Percentiles rank a stretch among this genome's conserved stretches.
phyloP scores from a whole-genome alignment of 1,140 invertebrate genomes.

The Anoplolepis gracilipes region DNA sequence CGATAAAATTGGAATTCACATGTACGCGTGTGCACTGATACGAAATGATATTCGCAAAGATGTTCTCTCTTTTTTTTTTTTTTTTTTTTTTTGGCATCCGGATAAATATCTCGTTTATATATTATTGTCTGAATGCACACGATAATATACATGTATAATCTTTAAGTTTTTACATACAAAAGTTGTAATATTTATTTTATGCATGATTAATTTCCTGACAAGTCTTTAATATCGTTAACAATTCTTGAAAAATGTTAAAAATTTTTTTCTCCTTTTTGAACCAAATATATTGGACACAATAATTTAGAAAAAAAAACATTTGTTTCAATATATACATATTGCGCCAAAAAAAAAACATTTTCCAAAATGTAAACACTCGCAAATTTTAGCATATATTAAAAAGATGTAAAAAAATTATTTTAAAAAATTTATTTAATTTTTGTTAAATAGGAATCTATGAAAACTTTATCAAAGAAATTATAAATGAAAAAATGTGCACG shows the following conservation, averaged over 20 bases:
- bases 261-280: not conserved
- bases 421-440: not conserved
- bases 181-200: too few relatives aligned
- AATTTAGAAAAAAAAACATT: not conserved
- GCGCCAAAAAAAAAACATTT: not conserved
- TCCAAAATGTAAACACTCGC: not conserved
- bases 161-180: too few relatives aligned
- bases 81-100: not conserved
- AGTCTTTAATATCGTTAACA: not conserved
- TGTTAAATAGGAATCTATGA: not conserved
- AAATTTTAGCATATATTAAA: not conserved
- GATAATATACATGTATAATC: not conserved
- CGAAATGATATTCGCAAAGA: not conserved
- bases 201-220: too few relatives aligned
- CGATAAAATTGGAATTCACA: slow-evolving; percentile 38
- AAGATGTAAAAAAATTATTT: not conserved
- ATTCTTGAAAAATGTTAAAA: not conserved
- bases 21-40: slow-evolving; percentile 23
- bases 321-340: not conserved
- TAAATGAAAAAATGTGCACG: not conserved
- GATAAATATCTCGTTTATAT: not conserved
- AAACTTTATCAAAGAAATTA: not conserved
- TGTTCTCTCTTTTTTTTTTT: slow-evolving; percentile 8
- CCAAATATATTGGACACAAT: not conserved
- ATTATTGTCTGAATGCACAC: not conserved